phyloP scores from a whole-genome alignment of 2,888 invertebrate genomes.

The Meloe dianella region DNA sequence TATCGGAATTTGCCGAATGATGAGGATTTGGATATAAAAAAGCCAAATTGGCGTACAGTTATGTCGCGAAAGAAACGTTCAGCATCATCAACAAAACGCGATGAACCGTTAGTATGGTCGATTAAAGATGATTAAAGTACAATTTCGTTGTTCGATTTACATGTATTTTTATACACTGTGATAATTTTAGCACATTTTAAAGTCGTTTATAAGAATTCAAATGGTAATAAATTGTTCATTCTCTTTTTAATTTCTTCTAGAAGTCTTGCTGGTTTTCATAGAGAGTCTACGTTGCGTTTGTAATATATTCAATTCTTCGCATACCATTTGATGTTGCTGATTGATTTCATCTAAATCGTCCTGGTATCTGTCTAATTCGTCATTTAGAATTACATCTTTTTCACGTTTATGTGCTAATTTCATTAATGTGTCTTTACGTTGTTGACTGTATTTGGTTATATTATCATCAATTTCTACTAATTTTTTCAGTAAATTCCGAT shows the following conservation, averaged over 20 bases:
- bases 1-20: constrained; percentile 45
- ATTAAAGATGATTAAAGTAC: constrained; percentile 35
- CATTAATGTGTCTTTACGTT: constrained; percentile 60
- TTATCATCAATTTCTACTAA: constrained; percentile 63
- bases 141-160: constrained; percentile 13
- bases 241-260: too few relatives aligned
- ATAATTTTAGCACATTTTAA: constrained; percentile 11
- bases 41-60: constrained; percentile 46
- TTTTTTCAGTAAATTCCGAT: constrained; percentile 61
- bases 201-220: neutral
- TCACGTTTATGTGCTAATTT: constrained; percentile 61
- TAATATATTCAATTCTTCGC: constrained; percentile 53
- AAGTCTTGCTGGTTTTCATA: too few relatives aligned
- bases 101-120: constrained; percentile 51
- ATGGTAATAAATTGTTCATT: constrained; percentile 3
- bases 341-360: constrained; percentile 36
- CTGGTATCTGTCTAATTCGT: constrained; percentile 42
- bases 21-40: constrained; percentile 38
- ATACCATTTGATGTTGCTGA: constrained; percentile 35
- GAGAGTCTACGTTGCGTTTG: constrained; percentile 56
- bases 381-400: constrained; percentile 55
- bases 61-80: constrained; percentile 46
- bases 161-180: constrained; percentile 27
- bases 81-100: constrained; percentile 43
- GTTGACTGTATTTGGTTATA: constrained; percentile 57